Conservation (phyloP, 1,140 invertebrate genomes). For the Meloidogyne floridensis region DNA sequence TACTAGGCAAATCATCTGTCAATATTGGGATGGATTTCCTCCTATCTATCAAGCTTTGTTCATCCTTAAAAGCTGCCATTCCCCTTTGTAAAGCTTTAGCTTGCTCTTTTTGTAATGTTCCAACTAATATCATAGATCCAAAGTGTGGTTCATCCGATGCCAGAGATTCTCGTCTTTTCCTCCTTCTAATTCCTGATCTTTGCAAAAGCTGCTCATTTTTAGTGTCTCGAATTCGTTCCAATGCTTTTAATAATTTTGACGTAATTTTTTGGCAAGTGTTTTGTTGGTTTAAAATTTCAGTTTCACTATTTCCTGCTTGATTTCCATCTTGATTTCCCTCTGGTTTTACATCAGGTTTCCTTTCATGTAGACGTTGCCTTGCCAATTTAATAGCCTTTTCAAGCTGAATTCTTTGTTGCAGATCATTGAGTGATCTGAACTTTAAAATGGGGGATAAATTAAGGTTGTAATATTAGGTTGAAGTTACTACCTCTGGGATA, state of each 20-base stretch:
- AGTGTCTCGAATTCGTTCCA: conserved; percentile 17
- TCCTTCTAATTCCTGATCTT: not conserved
- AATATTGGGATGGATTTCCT: conserved; percentile 24
- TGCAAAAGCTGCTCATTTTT: conserved; percentile 23
- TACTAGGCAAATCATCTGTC: conserved; percentile 3
- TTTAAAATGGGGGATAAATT: not conserved
- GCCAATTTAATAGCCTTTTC: conserved; percentile 22
- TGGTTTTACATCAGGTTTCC: not conserved
- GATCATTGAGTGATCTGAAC: conserved; percentile 16
- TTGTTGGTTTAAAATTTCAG: not conserved
- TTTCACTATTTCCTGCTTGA: not conserved
- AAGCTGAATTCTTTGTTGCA: conserved; percentile 27
- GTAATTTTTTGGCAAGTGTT: conserved; percentile 11
- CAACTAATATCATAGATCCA: conserved; percentile 25
- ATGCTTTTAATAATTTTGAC: not conserved
- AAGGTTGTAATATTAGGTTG: not conserved
- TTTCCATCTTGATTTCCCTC: not conserved
- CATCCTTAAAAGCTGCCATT: not conserved
- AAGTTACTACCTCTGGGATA: conserved; percentile 15
- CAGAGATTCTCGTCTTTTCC: not conserved
- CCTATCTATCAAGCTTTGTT: not conserved
- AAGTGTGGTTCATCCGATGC: conserved; percentile 23
- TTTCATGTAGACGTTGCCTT: not conserved
- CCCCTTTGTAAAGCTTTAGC: not conserved
- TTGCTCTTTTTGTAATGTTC: conserved; percentile 22